Percentiles rank a stretch among this genome's conserved stretches.
Conservation (phyloP, 2,113 vertebrate genomes). For the Tyto alba region DNA sequence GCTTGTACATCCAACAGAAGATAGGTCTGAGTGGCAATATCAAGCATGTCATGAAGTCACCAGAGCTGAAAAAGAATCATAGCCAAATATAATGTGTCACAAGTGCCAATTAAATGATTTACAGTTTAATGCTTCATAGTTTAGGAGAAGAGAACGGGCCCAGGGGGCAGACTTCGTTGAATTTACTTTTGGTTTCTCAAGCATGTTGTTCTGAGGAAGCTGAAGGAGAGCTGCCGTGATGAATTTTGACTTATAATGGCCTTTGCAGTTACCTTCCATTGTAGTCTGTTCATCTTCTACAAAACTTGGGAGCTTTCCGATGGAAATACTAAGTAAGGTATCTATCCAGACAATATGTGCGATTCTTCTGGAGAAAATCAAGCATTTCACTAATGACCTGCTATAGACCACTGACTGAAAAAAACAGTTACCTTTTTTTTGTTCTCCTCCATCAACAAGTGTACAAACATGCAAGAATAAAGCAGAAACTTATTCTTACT, state of each 20-base stretch:
- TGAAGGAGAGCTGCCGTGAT: not conserved
- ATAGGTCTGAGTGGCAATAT: constrained; percentile 41
- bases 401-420: not conserved
- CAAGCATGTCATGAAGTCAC: constrained; percentile 52
- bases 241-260: not conserved
- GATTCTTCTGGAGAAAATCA: not conserved
- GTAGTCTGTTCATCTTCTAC: not conserved
- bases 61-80: constrained; percentile 55
- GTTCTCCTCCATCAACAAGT: not conserved
- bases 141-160: constrained; percentile 42
- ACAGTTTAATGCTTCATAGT: constrained; percentile 32
- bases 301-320: not conserved
- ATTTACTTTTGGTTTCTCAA: constrained; percentile 55
- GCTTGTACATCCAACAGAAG: constrained; percentile 22
- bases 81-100: constrained; percentile 52
- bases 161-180: constrained; percentile 24
- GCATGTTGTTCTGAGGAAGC: constrained; percentile 13
- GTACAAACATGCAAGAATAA: not conserved
- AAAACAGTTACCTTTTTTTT: too few species aligned
- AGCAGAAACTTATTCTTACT: not conserved
- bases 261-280: not conserved
- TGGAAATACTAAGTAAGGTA: not conserved
- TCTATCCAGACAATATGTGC: not conserved
- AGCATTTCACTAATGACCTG: not conserved
- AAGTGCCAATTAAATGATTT: constrained; percentile 54